Conservation (phyloP, 2,113 vertebrate species). For the Nibea coibor region DNA sequence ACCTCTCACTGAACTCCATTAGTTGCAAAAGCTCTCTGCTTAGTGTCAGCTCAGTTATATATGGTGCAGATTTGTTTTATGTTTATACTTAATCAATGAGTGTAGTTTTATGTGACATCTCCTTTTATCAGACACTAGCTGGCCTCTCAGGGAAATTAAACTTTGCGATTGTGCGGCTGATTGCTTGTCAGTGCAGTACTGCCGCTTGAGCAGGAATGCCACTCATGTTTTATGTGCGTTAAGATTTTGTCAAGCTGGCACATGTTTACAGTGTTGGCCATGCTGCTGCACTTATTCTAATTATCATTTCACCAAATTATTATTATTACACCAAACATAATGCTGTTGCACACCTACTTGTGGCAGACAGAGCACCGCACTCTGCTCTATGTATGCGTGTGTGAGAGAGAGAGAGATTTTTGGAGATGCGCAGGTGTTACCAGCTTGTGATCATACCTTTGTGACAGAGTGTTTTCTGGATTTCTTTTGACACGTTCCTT, state of each 20-base stretch:
- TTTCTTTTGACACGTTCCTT: background rate
- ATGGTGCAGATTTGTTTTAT: constrained; percentile 61
- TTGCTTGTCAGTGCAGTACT: background rate
- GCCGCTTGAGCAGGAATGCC: constrained; percentile 4
- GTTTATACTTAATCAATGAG: constrained; percentile 68
- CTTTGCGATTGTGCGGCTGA: constrained; percentile 37
- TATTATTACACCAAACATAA: background rate
- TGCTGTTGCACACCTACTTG: background rate
- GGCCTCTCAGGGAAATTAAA: constrained; percentile 68
- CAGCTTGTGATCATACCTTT: background rate
- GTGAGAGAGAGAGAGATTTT: background rate
- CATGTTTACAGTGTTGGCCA: too few relatives aligned
- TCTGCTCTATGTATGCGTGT: background rate
- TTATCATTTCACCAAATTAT: background rate
- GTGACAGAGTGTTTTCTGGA: background rate
- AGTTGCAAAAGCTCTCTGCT: constrained; percentile 60
- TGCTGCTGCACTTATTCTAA: background rate
- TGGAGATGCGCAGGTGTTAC: background rate
- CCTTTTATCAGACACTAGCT: constrained; percentile 49
- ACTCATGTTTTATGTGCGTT: constrained; percentile 16
- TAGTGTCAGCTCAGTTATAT: constrained; percentile 56
- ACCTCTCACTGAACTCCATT: constrained; percentile 64
- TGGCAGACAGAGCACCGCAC: background rate
- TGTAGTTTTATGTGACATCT: constrained; percentile 62
- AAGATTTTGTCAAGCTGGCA: background rate